phyloP scores from a whole-genome alignment of 2,888 invertebrate species.

The Terebella lapidaria region DNA sequence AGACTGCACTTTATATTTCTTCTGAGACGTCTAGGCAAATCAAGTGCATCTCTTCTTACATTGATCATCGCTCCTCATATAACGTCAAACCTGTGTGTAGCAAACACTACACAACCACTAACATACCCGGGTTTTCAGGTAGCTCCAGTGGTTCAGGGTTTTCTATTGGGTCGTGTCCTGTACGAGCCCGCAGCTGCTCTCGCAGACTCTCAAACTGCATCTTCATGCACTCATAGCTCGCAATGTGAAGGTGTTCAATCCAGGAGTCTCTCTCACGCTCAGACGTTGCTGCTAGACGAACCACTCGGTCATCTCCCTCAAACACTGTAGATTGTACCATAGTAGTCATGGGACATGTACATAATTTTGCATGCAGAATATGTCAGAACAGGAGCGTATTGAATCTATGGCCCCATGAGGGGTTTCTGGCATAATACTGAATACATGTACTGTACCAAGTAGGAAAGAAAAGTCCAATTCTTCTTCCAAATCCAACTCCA shows the following conservation, averaged over 20 bases:
- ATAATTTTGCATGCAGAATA: not conserved
- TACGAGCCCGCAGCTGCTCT: conserved; percentile 46
- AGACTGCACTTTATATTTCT: too few species aligned
- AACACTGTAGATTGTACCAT: conserved; percentile 31
- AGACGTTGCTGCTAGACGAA: conserved; percentile 74
- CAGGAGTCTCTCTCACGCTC: conserved; percentile 79
- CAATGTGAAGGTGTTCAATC: conserved; percentile 77
- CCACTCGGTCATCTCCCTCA: conserved; percentile 67
- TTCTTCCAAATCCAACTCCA: conserved; percentile 63
- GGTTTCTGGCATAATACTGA: too few species aligned
- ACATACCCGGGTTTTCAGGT: too few species aligned
- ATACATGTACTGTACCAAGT: too few species aligned
- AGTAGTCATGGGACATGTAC: not conserved
- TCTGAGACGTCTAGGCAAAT: too few species aligned
- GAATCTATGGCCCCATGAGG: too few species aligned
- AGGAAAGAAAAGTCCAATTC: conserved; percentile 66
- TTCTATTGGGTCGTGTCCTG: conserved; percentile 42
- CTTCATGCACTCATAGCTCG: conserved; percentile 78
- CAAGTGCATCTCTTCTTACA: too few species aligned
- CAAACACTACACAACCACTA: too few species aligned
- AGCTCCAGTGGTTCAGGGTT: conserved; percentile 22
- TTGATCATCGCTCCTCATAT: too few species aligned
- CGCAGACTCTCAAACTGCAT: conserved; percentile 62
- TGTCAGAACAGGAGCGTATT: too few species aligned
- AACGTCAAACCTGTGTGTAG: too few species aligned